A percentile compares a stretch with the other conserved stretches of the same genome.
Evolutionary conservation across 2,797 vertebrate species (phyloP).

Genomic region (Pseudopleuronectes americanus): DNA sequence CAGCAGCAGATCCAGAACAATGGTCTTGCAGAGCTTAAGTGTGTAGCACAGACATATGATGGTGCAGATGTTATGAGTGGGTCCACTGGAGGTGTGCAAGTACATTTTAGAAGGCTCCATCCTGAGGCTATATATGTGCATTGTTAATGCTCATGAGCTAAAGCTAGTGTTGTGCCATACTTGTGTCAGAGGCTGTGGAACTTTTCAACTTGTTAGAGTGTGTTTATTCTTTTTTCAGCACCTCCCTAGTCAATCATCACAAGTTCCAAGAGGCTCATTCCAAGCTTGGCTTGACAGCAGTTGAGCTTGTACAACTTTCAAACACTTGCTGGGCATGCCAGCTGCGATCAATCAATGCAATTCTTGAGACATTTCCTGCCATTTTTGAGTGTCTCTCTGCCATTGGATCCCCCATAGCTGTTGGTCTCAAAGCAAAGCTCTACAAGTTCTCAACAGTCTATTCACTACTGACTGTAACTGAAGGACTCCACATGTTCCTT

Average conservation of each 20-base stretch:
- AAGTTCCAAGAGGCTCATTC: not conserved
- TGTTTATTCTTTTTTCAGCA: not conserved
- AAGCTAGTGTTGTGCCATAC: constrained; percentile 2
- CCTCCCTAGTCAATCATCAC: not conserved
- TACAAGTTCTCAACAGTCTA: not conserved
- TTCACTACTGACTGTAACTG: not conserved
- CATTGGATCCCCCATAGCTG: not conserved
- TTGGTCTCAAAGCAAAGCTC: not conserved
- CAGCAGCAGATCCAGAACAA: no score
- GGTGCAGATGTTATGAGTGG: no score
- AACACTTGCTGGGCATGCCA: constrained; percentile 5
- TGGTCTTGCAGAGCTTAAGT: constrained; percentile 10
- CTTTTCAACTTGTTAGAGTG: not conserved
- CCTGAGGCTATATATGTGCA: constrained; percentile 15
- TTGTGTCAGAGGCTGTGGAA: not conserved
- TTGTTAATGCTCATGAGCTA: constrained; percentile 1
- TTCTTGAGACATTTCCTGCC: no score
- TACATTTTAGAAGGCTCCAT: not conserved
- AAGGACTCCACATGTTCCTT: no score
- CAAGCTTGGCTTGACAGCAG: no score
- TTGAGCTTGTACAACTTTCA: constrained; percentile 4
- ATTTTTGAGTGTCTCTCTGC: not conserved
- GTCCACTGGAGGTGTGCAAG: no score
- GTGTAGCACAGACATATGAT: constrained; percentile 16
- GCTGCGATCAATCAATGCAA: not conserved